Conservation (phyloP, 2,113 vertebrate genomes). For the Origma solitaria region DNA sequence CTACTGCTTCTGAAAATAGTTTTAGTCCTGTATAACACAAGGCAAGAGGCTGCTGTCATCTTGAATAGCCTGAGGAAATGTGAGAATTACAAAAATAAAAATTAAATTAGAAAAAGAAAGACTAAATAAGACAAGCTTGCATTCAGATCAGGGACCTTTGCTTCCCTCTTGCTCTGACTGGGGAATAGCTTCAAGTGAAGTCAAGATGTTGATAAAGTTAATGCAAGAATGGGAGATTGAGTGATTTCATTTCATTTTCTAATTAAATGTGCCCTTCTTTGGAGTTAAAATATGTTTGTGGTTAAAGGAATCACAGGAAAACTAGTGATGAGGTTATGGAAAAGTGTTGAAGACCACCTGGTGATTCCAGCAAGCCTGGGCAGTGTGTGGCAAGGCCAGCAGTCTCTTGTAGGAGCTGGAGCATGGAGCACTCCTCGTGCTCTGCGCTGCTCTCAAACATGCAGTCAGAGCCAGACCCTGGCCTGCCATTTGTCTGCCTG, state of each 20-base stretch:
- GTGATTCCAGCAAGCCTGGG: neutral
- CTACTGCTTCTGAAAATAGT: neutral
- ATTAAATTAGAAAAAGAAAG: neutral
- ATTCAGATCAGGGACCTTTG: neutral
- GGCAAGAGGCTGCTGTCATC: neutral
- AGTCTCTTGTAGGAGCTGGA: neutral
- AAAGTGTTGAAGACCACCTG: neutral
- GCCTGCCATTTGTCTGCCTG: neutral
- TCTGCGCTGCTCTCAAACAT: neutral
- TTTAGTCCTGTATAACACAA: neutral
- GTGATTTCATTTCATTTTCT: neutral
- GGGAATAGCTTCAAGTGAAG: neutral
- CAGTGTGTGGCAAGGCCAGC: neutral
- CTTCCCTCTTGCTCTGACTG: neutral
- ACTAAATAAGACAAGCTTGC: neutral
- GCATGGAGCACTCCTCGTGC: neutral
- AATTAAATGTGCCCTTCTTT: neutral
- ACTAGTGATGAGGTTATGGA: neutral
- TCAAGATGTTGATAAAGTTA: neutral
- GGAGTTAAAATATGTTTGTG: neutral
- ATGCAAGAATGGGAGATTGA: neutral
- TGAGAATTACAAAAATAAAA: slow-evolving; percentile 4
- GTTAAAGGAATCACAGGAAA: neutral
- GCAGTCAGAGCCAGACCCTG: neutral
- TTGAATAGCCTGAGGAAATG: neutral